Evolutionary conservation across 2,888 invertebrate species (phyloP).

Genomic region (Nomada fabriciana): DNA sequence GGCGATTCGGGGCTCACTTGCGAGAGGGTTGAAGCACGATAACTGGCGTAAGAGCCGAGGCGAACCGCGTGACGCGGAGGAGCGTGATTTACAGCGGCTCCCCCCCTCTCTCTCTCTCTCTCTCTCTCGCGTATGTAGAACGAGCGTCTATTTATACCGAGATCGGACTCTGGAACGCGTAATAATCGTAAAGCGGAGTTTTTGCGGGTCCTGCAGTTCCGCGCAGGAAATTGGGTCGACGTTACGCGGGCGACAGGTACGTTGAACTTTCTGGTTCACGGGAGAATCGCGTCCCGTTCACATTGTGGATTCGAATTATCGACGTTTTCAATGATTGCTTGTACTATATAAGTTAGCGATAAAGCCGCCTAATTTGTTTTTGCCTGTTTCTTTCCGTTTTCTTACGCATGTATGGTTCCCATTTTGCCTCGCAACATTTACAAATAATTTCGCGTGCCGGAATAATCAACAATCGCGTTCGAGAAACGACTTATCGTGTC

Average conservation of each 20-base stretch:
- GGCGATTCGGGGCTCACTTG: slow-evolving; percentile 25
- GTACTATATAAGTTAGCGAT: too few relatives aligned
- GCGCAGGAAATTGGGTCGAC: slow-evolving; percentile 49
- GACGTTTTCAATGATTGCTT: too few relatives aligned
- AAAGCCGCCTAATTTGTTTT: too few relatives aligned
- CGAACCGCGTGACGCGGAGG: slow-evolving; percentile 48
- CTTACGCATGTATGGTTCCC: too few relatives aligned
- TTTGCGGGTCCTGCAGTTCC: slow-evolving; percentile 20
- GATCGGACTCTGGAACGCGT: slow-evolving; percentile 50
- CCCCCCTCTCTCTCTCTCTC: neutral
- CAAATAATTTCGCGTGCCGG: too few relatives aligned
- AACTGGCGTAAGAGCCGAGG: slow-evolving; percentile 48
- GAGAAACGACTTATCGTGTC: too few relatives aligned
- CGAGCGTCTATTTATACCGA: slow-evolving; percentile 58
- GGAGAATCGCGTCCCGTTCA: neutral
- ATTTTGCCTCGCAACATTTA: too few relatives aligned
- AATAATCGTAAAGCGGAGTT: slow-evolving; percentile 62
- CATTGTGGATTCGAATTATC: too few relatives aligned
- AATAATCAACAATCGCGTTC: too few relatives aligned
- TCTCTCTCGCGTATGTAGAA: slow-evolving; percentile 19
- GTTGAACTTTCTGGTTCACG: neutral
- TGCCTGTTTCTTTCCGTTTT: too few relatives aligned
- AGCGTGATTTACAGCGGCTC: slow-evolving; percentile 53
- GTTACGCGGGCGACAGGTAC: slow-evolving; percentile 7
- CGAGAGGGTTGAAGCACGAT: slow-evolving; percentile 61